phyloP scores from a whole-genome alignment of 1,140 invertebrate genomes.

The Tetramorium alpestre region DNA sequence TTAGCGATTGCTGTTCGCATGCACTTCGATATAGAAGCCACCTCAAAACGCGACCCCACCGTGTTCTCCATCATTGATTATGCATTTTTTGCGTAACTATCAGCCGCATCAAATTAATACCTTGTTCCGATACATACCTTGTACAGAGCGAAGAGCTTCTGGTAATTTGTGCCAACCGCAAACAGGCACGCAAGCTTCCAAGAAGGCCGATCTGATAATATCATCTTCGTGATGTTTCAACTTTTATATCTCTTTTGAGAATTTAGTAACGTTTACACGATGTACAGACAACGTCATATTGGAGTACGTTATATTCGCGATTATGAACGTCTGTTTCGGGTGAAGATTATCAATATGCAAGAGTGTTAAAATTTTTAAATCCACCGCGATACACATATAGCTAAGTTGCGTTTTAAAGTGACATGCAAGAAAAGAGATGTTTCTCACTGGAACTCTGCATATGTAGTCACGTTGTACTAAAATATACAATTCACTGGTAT shows the following conservation, averaged over 20 bases:
- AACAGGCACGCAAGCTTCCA: slow-evolving; percentile 56
- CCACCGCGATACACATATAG: not conserved
- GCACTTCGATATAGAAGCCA: slow-evolving; percentile 29
- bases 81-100: slow-evolving; percentile 45
- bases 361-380: slow-evolving; percentile 14
- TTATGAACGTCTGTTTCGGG: not conserved
- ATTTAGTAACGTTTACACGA: slow-evolving; percentile 38
- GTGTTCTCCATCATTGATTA: slow-evolving; percentile 38
- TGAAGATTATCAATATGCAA: slow-evolving; percentile 38
- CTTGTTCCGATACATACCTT: slow-evolving; percentile 46
- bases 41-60: slow-evolving; percentile 20
- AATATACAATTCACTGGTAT: not conserved
- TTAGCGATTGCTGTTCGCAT: slow-evolving; percentile 13
- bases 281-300: slow-evolving; percentile 25
- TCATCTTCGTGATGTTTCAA: slow-evolving; percentile 48
- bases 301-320: not conserved
- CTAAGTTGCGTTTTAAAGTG: not conserved
- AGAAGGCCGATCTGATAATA: slow-evolving; percentile 48
- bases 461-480: not conserved
- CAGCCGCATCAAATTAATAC: slow-evolving; percentile 56
- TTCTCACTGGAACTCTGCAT: not conserved
- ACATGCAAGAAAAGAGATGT: not conserved
- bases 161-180: slow-evolving; percentile 50
- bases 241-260: slow-evolving; percentile 50
- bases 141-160: slow-evolving; percentile 37